Evolutionary conservation across 2,888 invertebrate genomes (phyloP), one percentile per base, ranked within the genome.

Genomic region (Himalopsyche tibetana): DNA sequence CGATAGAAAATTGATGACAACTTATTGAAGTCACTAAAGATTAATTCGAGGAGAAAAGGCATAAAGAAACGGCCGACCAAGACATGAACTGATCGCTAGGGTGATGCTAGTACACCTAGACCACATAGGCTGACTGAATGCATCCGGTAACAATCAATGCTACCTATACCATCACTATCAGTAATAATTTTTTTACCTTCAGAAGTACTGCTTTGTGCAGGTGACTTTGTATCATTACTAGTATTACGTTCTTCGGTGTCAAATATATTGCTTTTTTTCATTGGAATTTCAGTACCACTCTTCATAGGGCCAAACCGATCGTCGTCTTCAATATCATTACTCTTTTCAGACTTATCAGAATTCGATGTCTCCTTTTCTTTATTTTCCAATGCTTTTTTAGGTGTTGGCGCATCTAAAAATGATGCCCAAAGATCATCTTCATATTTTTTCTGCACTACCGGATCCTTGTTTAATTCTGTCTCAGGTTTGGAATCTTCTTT

Each of bases 351-450:
- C 63, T 19, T 63, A 19, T 12, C 38, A 15, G 51, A 51, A 51
- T 15, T 51, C 4, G 5, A 51, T 74, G 2, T 2, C 5, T 74
- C 74, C 12, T 28, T 74, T 74, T 84, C 81, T 82, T 85, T 85
- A 87, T 87, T 85, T 9, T 82, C 84, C 40, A 79, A 86, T 15
- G 83, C 63, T 6, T 88, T 83, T 88, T 91, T 91, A 9, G 91
- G 92, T 89, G 94, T 94, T 79, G 96, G 95, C 89, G 96, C 96
- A 90, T 95, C 95, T 90, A 96, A 93, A 90, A 96, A 96, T 91
- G 94, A 95, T 42, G 96, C 96, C 97, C 97, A 97, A 17, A 97
- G 91, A 85, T 95, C 95, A 90, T 97, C 96, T 79, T 95, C 95
- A 89, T 94, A 94, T 89, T 96, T 95, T 90, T 97, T 96, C 89